Conservation (phyloP, 2,888 invertebrate genomes). For the Meghimatium bilineatum region DNA sequence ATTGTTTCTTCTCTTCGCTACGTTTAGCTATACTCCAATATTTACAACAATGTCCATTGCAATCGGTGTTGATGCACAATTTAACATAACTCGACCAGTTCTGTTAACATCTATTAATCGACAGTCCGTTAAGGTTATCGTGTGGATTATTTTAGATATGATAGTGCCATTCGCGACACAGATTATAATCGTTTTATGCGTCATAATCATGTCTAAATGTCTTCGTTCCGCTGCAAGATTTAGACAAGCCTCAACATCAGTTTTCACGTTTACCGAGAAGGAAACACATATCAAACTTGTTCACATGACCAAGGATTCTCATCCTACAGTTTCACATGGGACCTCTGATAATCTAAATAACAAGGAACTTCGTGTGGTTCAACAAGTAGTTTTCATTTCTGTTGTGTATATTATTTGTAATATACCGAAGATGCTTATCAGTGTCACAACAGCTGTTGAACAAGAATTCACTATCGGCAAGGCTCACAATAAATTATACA, state of each 20-base stretch:
- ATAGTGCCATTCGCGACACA: slow-evolving; percentile 8
- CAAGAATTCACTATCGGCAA: slow-evolving; percentile 2
- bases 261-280: not conserved
- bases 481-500: not conserved
- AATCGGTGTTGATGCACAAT: not conserved
- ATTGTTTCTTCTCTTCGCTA: not conserved
- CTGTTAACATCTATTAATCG: not conserved
- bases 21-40: slow-evolving; percentile 13
- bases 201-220: slow-evolving; percentile 20
- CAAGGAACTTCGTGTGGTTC: slow-evolving; percentile 19
- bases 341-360: not conserved
- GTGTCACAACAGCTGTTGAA: not conserved
- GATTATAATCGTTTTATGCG: slow-evolving; percentile 1
- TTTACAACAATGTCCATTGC: not conserved
- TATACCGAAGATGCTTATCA: slow-evolving; percentile 17
- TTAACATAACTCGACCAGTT: not conserved
- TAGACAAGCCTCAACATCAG: not conserved
- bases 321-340: no score
- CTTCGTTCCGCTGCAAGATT: not conserved
- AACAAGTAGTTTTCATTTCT: slow-evolving; percentile 31
- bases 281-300: no score
- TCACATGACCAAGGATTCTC: not conserved
- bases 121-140: not conserved
- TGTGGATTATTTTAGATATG: slow-evolving; percentile 8
- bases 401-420: slow-evolving; percentile 10